phyloP scores from a whole-genome alignment of 2,797 vertebrate genomes.

The Megalops cyprinoides region DNA sequence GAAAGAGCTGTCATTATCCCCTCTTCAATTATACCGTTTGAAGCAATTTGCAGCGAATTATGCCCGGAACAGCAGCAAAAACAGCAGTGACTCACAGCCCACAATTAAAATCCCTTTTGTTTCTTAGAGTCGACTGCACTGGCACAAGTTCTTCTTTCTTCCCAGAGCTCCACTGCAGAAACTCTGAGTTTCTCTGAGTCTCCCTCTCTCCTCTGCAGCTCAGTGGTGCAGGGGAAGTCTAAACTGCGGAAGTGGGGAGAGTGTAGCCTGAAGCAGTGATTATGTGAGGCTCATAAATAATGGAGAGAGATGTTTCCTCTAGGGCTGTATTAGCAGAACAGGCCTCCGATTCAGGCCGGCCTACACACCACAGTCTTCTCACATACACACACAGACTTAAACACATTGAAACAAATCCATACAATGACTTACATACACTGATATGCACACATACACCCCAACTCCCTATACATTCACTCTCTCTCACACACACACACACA shows the following conservation, averaged over 20 bases:
- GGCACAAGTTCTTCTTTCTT: neutral
- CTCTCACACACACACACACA: slow-evolving; percentile 7
- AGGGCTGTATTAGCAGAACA: slow-evolving; percentile 15
- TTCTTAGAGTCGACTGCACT: neutral
- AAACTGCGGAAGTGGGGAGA: slow-evolving; percentile 1
- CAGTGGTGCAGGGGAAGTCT: neutral
- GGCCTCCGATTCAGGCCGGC: neutral
- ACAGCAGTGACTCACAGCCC: slow-evolving; percentile 22
- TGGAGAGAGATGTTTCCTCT: neutral
- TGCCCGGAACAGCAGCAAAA: neutral
- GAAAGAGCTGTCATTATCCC: slow-evolving; percentile 19
- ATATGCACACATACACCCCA: no score
- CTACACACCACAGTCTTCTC: neutral
- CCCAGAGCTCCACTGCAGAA: neutral
- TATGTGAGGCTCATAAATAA: slow-evolving; percentile 20
- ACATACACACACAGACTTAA: neutral
- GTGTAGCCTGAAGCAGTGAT: slow-evolving; percentile 18
- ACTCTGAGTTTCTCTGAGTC: neutral
- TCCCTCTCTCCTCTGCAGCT: neutral
- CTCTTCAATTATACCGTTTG: slow-evolving; percentile 2
- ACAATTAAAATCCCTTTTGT: slow-evolving; percentile 20
- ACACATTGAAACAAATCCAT: no score
- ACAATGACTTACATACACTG: no score
- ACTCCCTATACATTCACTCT: slow-evolving; percentile 18
- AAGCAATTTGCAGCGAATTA: slow-evolving; percentile 11